A percentile compares a stretch with the other conserved stretches of the same genome.
Conservation (phyloP, 92 coral and sea anemone genomes). For the Epizoanthus fatuus region DNA sequence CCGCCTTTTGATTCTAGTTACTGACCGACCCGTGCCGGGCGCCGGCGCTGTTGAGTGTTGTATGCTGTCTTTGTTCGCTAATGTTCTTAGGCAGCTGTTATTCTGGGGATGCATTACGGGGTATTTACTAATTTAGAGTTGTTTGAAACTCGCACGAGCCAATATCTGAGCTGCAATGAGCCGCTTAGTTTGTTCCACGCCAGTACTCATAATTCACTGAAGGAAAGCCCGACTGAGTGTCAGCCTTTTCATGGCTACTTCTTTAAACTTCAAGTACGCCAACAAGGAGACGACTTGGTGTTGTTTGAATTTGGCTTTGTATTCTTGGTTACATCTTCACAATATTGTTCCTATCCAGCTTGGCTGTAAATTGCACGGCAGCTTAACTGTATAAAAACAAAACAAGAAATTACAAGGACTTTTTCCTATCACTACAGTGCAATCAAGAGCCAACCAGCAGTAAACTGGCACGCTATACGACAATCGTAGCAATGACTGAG, state of each 20-base stretch:
- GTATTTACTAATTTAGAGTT: slow-evolving; percentile 38
- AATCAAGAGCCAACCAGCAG: no score
- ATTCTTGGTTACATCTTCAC: background rate
- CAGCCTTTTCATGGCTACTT: background rate
- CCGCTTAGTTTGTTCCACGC: background rate
- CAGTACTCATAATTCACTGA: slow-evolving; percentile 7
- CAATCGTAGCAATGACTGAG: no score
- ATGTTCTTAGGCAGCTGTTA: slow-evolving; percentile 6
- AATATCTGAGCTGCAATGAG: slow-evolving; percentile 32
- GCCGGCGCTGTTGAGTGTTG: background rate
- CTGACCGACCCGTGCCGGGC: background rate
- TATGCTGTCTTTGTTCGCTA: slow-evolving; percentile 22
- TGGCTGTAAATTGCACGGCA: no score
- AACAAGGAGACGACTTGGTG: slow-evolving; percentile 17
- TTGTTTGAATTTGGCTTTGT: slow-evolving; percentile 5
- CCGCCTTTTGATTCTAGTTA: slow-evolving; percentile 16
- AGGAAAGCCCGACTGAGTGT: background rate
- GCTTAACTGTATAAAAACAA: no score
- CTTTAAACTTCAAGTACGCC: slow-evolving; percentile 7
- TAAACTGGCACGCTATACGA: no score
- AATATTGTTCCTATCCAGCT: background rate
- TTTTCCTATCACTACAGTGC: no score
- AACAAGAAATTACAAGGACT: background rate
- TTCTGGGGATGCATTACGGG: slow-evolving; percentile 15
- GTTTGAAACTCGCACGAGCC: background rate